These are phyloP conservation scores for Platorchestia sp. DNA, from an alignment of 1,140 invertebrate species.

Conservation along the genomic window DNA sequence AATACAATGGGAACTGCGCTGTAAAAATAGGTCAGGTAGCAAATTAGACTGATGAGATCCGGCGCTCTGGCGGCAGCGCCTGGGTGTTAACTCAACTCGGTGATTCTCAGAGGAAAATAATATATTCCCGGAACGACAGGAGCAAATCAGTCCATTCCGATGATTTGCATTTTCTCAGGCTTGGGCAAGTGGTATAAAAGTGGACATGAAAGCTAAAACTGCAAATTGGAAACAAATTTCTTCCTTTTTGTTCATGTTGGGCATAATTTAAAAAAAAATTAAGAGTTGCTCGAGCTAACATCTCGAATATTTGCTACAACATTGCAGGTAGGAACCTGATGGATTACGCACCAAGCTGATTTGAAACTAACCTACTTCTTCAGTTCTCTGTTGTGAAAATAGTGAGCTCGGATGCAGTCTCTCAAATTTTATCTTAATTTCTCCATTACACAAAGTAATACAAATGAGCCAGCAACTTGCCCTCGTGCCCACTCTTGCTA, in stretches of 20 bases:
- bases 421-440: not conserved
- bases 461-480: not conserved
- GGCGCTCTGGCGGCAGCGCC: not conserved
- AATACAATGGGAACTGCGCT: not conserved
- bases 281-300: too few species aligned
- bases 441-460: not conserved
- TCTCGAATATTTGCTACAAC: not conserved
- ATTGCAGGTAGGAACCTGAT: not conserved
- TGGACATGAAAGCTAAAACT: not conserved
- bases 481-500: not conserved
- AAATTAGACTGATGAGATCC: not conserved
- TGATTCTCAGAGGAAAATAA: not conserved
- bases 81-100: not conserved
- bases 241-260: too few species aligned
- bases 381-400: not conserved
- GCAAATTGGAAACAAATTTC: not conserved
- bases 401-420: not conserved
- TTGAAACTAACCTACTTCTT: not conserved
- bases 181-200: not conserved
- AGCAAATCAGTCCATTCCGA: not conserved
- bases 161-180: not conserved
- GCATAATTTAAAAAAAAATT: too few species aligned
- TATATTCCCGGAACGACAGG: not conserved
- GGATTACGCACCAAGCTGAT: not conserved
- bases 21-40: not conserved